Percentiles rank a stretch among this genome's conserved stretches.
Conservation (phyloP, 2,797 vertebrate species). For the Coluber constrictor region DNA sequence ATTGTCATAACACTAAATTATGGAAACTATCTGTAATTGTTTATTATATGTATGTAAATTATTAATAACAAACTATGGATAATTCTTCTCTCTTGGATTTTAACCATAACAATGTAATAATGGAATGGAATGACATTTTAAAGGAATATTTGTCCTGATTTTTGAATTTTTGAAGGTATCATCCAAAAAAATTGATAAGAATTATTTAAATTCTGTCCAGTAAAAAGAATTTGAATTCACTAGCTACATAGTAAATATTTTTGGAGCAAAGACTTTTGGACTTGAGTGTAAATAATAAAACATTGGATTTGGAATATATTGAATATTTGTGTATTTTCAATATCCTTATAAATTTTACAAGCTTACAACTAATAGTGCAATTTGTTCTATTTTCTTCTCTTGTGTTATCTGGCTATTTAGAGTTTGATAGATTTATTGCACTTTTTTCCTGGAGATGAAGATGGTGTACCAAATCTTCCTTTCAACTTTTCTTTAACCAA, state of each 20-base stretch:
- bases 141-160: background rate
- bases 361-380: slow-evolving; percentile 34
- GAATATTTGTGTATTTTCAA: slow-evolving; percentile 15
- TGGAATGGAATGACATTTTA: background rate
- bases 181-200: background rate
- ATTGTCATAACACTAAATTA: background rate
- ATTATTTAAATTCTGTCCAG: background rate
- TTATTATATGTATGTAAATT: background rate
- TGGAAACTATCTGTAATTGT: background rate
- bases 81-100: background rate
- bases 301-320: background rate
- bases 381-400: slow-evolving; percentile 46
- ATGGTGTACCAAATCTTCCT: background rate
- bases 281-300: background rate
- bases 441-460: background rate
- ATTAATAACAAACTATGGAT: background rate
- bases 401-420: slow-evolving; percentile 39
- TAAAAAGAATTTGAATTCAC: background rate
- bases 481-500: background rate
- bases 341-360: background rate
- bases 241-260: background rate
- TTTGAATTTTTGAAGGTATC: background rate
- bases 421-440: slow-evolving; percentile 14
- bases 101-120: background rate
- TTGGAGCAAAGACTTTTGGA: background rate